phyloP scores from a whole-genome alignment of 1,140 invertebrate species.

The Heliconius nattereri region DNA sequence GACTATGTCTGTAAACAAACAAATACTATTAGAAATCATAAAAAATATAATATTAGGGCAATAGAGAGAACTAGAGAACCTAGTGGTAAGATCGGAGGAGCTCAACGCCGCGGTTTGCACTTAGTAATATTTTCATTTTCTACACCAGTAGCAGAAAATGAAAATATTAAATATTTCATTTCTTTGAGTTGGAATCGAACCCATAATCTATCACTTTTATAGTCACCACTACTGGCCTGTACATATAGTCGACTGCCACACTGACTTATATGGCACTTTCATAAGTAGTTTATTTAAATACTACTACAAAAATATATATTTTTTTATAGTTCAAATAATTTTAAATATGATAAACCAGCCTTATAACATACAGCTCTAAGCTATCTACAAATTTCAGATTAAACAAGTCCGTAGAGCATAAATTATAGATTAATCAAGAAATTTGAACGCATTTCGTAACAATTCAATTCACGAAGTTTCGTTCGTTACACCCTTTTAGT shows the following conservation, averaged over 20 bases:
- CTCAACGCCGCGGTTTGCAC: no score
- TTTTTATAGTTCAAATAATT: no score
- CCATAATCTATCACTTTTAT: not conserved
- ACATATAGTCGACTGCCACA: no score
- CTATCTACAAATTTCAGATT: not conserved
- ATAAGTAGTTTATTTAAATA: no score
- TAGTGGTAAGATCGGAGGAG: no score
- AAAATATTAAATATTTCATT: not conserved
- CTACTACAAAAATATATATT: no score
- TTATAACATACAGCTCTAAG: not conserved
- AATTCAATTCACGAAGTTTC: conserved; percentile 1
- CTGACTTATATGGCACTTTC: no score
- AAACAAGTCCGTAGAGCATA: no score
- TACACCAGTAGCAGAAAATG: not conserved
- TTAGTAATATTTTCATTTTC: no score
- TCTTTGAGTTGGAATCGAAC: not conserved
- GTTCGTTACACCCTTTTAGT: not conserved
- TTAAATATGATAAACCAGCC: not conserved
- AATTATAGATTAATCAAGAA: conserved; percentile 1
- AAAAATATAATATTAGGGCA: no score
- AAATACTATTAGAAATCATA: not conserved
- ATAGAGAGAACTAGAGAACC: no score
- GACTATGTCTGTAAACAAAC: conserved; percentile 82
- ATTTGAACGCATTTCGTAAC: not conserved
- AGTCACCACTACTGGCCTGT: not conserved